Conservation (phyloP, 2,888 invertebrate species). For the Nudaria mundana region DNA sequence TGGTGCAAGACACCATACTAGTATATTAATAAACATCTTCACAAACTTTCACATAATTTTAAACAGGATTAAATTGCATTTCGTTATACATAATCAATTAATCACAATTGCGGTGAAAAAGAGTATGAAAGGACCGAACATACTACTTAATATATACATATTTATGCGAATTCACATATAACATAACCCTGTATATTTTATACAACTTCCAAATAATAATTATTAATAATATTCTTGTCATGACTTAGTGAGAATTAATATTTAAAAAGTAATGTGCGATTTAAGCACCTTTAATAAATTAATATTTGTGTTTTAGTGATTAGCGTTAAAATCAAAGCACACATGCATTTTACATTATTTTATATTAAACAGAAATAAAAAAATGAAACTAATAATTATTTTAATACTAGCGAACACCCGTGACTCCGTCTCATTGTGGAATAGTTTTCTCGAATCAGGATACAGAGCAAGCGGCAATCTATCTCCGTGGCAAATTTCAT, state of each 20-base stretch:
- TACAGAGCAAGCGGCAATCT: no score
- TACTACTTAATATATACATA: no score
- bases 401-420: neutral
- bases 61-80: no score
- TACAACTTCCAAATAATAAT: constrained; percentile 22
- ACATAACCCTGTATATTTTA: constrained; percentile 49
- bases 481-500: no score
- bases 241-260: constrained; percentile 37
- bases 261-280: constrained; percentile 37
- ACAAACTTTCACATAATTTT: no score
- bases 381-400: neutral
- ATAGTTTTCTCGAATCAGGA: no score
- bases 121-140: constrained; percentile 5
- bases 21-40: no score
- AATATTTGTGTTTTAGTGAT: constrained; percentile 11
- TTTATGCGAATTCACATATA: constrained; percentile 25
- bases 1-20: no score
- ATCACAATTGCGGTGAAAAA: neutral
- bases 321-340: constrained; percentile 15
- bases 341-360: constrained; percentile 2
- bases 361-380: constrained; percentile 6
- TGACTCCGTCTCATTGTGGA: no score
- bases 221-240: constrained; percentile 23
- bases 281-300: constrained; percentile 46
- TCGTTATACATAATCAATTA: no score